Evolutionary conservation across 1,140 invertebrate species (phyloP), one percentile per base, ranked within the genome.

Genomic region (Sycobia sp.): DNA sequence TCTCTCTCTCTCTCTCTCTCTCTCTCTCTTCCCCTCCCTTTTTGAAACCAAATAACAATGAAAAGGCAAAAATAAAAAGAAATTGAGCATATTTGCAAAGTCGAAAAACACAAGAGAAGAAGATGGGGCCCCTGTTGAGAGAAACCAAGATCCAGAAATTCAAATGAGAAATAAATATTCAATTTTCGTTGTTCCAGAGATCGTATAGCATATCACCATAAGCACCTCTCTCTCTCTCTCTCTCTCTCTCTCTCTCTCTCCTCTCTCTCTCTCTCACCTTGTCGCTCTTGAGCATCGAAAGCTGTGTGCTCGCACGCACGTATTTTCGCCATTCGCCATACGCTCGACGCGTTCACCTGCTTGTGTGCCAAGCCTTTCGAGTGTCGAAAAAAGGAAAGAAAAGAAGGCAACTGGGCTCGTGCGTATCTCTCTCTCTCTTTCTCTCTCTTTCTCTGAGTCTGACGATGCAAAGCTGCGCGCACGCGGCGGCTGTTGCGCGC

Each of bases 91-190:
- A 41, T 50, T 34, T 51, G 34, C 11, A 0, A 20, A 20, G 8
- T 7, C 8, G 20, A 58, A n/a, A 36, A 25, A 47, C 27, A 38
- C 9, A 14, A 44, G 43, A 43, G 14, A 7, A n/a, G 23, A 27
- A 27, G 7, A 32, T 9, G 46, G 16, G n/a, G n/a, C n/a, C n/a
- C n/a, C n/a, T n/a, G n/a, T n/a, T n/a, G n/a, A n/a, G 1, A 25
- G 13, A 11, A 25, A 13, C 16, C 9, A 14, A 36, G 41, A 36
- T 22, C 16, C 13, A 47, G 36, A 59, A 59, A 59, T 59, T 59
- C 57, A 59, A 59, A 59, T 59, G 23, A 59, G 46, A 38, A 18
- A 50, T 50, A 59, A 50, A 59, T 41, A 59, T 59, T 50, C 46
- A 49, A 59, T 59, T 59, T 59, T 39, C 44, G 34, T 32, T 16